Percentiles rank a stretch among this genome's conserved stretches.
phyloP scores from a whole-genome alignment of 1,140 invertebrate species.

The Xylocopa sonorina region DNA sequence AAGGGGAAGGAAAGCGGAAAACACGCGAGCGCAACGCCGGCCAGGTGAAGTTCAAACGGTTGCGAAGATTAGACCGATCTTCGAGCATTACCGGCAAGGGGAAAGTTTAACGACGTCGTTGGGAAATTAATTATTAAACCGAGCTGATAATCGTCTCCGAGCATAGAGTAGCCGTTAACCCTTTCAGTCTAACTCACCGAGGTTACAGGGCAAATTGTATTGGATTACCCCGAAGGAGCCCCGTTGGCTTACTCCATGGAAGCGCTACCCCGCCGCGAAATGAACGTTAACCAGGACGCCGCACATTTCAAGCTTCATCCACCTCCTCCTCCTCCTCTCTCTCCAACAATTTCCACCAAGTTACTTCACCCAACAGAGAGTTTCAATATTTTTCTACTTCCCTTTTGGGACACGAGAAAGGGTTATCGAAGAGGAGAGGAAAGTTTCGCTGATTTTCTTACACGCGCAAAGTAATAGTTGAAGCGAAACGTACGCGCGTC shows the following conservation, averaged over 20 bases:
- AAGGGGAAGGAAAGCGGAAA: slow-evolving; percentile 14
- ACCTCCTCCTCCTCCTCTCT: not conserved
- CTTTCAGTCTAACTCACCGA: slow-evolving; percentile 38
- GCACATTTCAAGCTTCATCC: not conserved
- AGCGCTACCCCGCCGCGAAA: slow-evolving; percentile 41
- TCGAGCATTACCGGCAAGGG: slow-evolving; percentile 31
- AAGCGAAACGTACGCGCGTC: too few relatives aligned
- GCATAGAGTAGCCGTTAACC: slow-evolving; percentile 53
- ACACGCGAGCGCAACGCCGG: not conserved
- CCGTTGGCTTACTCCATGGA: slow-evolving; percentile 4
- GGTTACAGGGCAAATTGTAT: slow-evolving; percentile 63
- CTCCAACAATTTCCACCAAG: not conserved
- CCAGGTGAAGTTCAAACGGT: slow-evolving; percentile 37
- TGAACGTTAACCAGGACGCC: slow-evolving; percentile 50
- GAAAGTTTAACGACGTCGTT: slow-evolving; percentile 60
- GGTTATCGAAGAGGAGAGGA: too few relatives aligned
- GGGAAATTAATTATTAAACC: slow-evolving; percentile 67
- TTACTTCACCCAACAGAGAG: too few relatives aligned
- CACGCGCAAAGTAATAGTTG: too few relatives aligned
- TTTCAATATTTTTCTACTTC: slow-evolving; percentile 8
- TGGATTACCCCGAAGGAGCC: slow-evolving; percentile 59
- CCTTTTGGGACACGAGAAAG: too few relatives aligned
- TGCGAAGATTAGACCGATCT: slow-evolving; percentile 57
- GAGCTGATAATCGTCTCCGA: slow-evolving; percentile 59
- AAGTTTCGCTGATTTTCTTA: too few relatives aligned